Conservation (phyloP, 2,797 vertebrate species). For the Chloroceryle amazona region DNA sequence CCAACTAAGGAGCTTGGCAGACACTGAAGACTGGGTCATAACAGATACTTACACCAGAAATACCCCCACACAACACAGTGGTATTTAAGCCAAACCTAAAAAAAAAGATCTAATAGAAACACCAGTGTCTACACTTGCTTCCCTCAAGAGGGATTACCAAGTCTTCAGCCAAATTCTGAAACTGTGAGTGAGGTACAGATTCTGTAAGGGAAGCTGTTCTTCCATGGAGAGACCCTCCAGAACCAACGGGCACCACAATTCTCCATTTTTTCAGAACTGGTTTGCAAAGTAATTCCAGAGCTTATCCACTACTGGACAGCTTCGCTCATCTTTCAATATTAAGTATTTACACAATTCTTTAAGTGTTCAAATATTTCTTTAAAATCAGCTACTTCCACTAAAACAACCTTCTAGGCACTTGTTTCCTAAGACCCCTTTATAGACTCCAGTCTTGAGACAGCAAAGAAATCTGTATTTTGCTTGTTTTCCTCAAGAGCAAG, state of each 20-base stretch:
- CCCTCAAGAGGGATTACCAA: not conserved
- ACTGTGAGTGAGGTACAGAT: rapidly evolving
- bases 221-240: not conserved
- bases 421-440: not conserved
- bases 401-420: not conserved
- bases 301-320: not conserved
- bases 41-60: not conserved
- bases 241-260: no score
- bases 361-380: rapidly evolving
- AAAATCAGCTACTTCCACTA: not conserved
- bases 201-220: not conserved
- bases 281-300: not conserved
- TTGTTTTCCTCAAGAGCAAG: rapidly evolving
- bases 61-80: not conserved
- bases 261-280: not conserved
- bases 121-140: not conserved
- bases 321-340: rapidly evolving
- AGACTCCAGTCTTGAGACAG: rapidly evolving
- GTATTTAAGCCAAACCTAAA: not conserved
- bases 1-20: not conserved
- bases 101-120: not conserved
- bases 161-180: not conserved
- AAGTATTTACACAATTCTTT: not conserved
- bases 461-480: not conserved
- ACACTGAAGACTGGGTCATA: not conserved